These are phyloP conservation scores for Ptychochromis oligacanthus DNA, from an alignment of 2,113 vertebrate species.

Conservation along the genomic window DNA sequence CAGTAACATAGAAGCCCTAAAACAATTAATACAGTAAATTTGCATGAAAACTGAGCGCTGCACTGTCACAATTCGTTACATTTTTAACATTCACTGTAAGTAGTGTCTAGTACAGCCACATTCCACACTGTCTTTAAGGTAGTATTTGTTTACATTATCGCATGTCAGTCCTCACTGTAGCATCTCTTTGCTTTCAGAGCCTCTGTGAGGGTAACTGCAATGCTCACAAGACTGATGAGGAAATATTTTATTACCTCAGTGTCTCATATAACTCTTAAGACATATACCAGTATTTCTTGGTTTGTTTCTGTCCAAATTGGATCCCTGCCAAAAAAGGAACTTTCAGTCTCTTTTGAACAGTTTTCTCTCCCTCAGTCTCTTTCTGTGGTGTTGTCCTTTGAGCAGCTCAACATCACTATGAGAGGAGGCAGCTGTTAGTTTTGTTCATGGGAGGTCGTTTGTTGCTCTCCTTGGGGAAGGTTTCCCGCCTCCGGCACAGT, in stretches of 20 bases:
- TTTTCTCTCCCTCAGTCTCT: background rate
- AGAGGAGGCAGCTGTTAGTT: conserved; percentile 88
- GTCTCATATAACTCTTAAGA: background rate
- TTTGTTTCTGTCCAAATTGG: background rate
- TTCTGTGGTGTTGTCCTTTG: too few relatives aligned
- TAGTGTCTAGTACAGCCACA: background rate
- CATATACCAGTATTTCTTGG: conserved; percentile 8
- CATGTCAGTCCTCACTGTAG: background rate
- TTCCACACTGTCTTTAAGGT: background rate
- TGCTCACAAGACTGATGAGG: background rate
- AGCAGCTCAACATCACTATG: conserved; percentile 67
- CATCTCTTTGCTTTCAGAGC: background rate
- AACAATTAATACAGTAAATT: background rate
- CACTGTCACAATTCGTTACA: background rate
- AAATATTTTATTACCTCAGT: background rate
- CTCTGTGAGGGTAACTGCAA: background rate
- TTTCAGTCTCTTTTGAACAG: background rate
- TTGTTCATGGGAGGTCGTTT: conserved; percentile 87
- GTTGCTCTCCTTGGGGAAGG: conserved; percentile 81
- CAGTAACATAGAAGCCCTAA: conserved; percentile 1
- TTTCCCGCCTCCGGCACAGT: conserved; percentile 84
- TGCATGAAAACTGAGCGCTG: background rate
- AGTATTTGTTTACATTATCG: background rate
- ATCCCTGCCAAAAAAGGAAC: background rate
- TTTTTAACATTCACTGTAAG: conserved; percentile 11